phyloP scores from a whole-genome alignment of 2,113 vertebrate genomes.

The Crotophaga sulcirostris region DNA sequence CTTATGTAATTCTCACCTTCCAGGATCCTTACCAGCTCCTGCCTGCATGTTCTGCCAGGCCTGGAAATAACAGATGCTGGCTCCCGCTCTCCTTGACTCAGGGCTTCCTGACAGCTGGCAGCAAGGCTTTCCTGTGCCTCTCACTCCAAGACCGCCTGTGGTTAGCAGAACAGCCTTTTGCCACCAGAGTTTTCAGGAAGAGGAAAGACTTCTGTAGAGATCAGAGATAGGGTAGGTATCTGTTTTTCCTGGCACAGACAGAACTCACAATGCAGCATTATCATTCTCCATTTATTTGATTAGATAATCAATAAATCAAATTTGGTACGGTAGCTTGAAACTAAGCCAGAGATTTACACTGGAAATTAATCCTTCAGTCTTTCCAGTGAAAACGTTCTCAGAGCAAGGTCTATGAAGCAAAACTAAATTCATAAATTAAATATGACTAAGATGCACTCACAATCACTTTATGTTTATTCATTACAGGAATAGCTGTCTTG shows the following conservation, averaged over 20 bases:
- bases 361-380: slow-evolving; percentile 45
- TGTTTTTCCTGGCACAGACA: background rate
- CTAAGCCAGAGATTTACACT: slow-evolving; percentile 8
- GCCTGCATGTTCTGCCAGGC: slow-evolving; percentile 19
- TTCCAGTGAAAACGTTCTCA: background rate
- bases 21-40: slow-evolving; percentile 36
- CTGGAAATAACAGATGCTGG: slow-evolving; percentile 14
- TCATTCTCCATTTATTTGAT: background rate
- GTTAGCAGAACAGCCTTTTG: background rate
- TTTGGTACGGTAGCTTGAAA: background rate
- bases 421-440: slow-evolving; percentile 62
- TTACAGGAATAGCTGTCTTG: slow-evolving; percentile 43
- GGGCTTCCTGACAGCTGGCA: slow-evolving; percentile 53
- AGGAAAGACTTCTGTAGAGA: background rate
- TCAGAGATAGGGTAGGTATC: background rate
- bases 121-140: background rate
- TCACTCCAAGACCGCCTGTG: background rate
- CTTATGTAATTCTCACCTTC: slow-evolving; percentile 57
- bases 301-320: slow-evolving; percentile 53
- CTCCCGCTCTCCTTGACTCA: background rate
- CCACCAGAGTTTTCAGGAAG: background rate
- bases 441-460: slow-evolving; percentile 49
- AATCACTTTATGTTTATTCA: slow-evolving; percentile 60
- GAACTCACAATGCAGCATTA: background rate
- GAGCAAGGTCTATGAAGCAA: slow-evolving; percentile 49